Base-by-base conservation (phyloP, 2,888 invertebrate species). In the Acanthoscelides obtectus region DNA sequence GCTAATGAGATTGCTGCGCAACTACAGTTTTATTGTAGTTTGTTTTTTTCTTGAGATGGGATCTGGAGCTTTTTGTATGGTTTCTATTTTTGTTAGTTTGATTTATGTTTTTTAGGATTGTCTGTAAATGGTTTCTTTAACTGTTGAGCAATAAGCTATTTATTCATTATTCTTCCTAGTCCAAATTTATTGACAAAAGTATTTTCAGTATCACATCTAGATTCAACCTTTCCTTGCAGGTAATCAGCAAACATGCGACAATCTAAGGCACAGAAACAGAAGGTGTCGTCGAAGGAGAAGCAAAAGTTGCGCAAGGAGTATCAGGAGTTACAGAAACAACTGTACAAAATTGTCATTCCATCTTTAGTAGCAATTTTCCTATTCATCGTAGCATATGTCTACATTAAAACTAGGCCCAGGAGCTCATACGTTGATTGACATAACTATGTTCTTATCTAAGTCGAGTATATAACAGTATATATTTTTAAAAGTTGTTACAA, bases 231-330 rank as follows among this genome's bases (percentile, higher is more conserved):
- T 45, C 12, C 1, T 45, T 45, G 25, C 45, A 45, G 45, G 45
- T 12, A 45, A 45, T 70, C 67, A 75, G 72, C 72, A 73, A 88
- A 79, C 77, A 95, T 95, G 94, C 90, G 93, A 77, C 93, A 94
- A 83, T 86, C 93, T 65, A 94, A 94, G 82, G 77, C 78, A 21
- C 94, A 94, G 69, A 91, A 91, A 82, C 90, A 91, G 67, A 95
- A 95, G 86, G 94, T 95, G 86, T 93, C 92, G 0, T 92, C 92
- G 17, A 92, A 91, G 83, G 95, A 95, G 84, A 94, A 93, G 83
- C 92, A 92, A 80, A 94, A 95, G 81, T 90, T 96, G 63, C 94
- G 93, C 86, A 91, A 93, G 85, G 95, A 95, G 77, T 95, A 94
- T 80, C 87, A 92, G 8, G 92, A 92, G 83, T 92, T 91, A 82